Conservation (phyloP, 1,140 invertebrate genomes). For the Saxidomus purpurata region DNA sequence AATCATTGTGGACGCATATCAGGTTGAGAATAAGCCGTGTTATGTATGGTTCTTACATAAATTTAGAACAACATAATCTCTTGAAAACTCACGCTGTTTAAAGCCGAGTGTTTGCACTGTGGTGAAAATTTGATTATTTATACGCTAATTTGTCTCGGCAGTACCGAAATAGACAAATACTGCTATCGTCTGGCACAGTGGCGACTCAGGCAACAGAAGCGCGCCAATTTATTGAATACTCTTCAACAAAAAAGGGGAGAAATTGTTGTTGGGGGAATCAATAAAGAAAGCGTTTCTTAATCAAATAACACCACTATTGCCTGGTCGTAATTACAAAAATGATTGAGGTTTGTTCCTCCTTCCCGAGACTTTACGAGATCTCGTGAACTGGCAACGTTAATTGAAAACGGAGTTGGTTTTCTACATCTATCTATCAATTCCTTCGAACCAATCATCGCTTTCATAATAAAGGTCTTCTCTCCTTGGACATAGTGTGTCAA, state of each 20-base stretch:
- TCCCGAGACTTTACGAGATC: background rate
- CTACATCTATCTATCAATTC: slow-evolving; percentile 33
- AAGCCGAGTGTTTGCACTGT: background rate
- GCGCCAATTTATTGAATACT: slow-evolving; percentile 35
- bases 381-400: slow-evolving; percentile 12
- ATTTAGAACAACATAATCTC: background rate
- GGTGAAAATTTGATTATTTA: slow-evolving; percentile 20
- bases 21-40: no score
- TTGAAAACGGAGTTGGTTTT: slow-evolving; percentile 25
- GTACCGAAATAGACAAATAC: slow-evolving; percentile 21
- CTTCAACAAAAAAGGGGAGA: slow-evolving; percentile 23
- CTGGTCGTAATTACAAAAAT: slow-evolving; percentile 37
- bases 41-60: no score
- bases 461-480: slow-evolving; percentile 7
- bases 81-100: background rate
- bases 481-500: background rate
- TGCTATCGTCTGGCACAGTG: background rate
- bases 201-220: background rate
- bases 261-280: slow-evolving; percentile 11
- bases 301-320: slow-evolving; percentile 52
- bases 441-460: background rate
- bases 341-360: slow-evolving; percentile 30
- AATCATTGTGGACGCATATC: no score
- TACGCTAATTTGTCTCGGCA: slow-evolving; percentile 23
- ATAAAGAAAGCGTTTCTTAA: slow-evolving; percentile 52